Conservation (phyloP, 2,797 vertebrate genomes). For the Lycodopsis pacificus region DNA sequence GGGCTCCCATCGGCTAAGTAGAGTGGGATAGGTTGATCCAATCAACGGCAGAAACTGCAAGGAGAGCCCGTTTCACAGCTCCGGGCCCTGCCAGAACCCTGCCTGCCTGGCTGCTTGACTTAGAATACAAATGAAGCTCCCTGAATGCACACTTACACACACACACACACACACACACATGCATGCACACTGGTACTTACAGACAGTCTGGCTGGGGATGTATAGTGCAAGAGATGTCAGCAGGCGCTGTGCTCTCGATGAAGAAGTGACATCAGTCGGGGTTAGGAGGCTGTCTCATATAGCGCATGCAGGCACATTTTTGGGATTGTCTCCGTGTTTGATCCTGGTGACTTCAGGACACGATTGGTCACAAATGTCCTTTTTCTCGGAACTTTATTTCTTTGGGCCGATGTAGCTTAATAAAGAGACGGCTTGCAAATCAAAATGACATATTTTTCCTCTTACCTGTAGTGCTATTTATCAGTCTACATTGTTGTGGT, state of each 20-base stretch:
- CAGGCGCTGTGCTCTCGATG: constrained; percentile 38
- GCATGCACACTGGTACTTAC: constrained; percentile 61
- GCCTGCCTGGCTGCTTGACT: constrained; percentile 77
- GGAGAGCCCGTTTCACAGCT: constrained; percentile 84
- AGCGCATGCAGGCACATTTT: constrained; percentile 9
- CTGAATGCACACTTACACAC: constrained; percentile 78
- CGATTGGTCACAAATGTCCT: neutral
- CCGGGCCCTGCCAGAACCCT: constrained; percentile 79
- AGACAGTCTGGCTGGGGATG: constrained; percentile 61
- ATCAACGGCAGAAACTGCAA: constrained; percentile 80
- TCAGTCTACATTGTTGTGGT: neutral
- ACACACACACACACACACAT: constrained; percentile 62
- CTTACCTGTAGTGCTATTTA: neutral
- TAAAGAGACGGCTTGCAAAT: neutral
- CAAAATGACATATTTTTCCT: neutral
- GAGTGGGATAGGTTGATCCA: constrained; percentile 83
- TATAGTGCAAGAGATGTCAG: constrained; percentile 47
- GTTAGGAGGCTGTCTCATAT: neutral
- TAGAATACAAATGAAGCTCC: constrained; percentile 85
- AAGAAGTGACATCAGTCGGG: constrained; percentile 30
- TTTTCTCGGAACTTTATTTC: neutral
- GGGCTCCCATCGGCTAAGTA: constrained; percentile 79
- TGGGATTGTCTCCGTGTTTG: neutral
- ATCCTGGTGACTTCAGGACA: constrained; percentile 2
- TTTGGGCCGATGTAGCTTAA: neutral